Percentiles rank a stretch among this genome's conserved stretches.
Conservation (phyloP, 2,888 invertebrate genomes). For the Tolmerus cingulatus region DNA sequence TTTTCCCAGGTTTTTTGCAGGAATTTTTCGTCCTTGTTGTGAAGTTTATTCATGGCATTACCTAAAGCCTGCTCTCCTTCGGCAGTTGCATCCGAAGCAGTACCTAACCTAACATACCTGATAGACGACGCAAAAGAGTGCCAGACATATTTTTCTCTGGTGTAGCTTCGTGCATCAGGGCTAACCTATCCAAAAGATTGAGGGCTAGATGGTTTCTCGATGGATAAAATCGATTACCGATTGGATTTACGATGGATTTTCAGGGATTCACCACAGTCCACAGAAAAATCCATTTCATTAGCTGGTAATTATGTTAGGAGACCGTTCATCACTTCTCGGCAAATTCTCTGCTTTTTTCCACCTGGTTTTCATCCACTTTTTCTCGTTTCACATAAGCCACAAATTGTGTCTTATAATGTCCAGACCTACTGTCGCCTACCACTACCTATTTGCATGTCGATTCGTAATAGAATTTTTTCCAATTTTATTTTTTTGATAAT, state of each 20-base stretch:
- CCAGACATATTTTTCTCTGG: neutral
- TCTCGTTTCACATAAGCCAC: neutral
- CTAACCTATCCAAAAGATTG: neutral
- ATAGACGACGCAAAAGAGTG: neutral
- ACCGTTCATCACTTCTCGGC: neutral
- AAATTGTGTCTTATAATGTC: neutral
- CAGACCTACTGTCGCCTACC: neutral
- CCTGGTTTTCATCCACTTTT: neutral
- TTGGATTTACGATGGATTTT: slow-evolving; percentile 7
- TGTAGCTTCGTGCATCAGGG: neutral
- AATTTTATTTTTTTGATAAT: neutral
- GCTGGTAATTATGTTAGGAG: slow-evolving; percentile 7
- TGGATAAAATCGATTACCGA: slow-evolving; percentile 14
- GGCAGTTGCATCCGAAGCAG: neutral
- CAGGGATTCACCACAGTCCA: neutral
- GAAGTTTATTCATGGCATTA: neutral
- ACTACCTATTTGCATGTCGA: neutral
- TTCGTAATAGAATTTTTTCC: neutral
- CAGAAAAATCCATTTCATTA: slow-evolving; percentile 25
- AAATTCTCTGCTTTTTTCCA: neutral
- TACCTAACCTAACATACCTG: neutral
- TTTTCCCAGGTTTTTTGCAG: neutral
- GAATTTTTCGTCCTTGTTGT: neutral
- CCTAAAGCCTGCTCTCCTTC: neutral
- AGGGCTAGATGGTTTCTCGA: neutral